Percentiles rank a stretch among this genome's conserved stretches.
Evolutionary conservation across 1,140 invertebrate genomes (phyloP).

Genomic region (Drosophila obscura): DNA sequence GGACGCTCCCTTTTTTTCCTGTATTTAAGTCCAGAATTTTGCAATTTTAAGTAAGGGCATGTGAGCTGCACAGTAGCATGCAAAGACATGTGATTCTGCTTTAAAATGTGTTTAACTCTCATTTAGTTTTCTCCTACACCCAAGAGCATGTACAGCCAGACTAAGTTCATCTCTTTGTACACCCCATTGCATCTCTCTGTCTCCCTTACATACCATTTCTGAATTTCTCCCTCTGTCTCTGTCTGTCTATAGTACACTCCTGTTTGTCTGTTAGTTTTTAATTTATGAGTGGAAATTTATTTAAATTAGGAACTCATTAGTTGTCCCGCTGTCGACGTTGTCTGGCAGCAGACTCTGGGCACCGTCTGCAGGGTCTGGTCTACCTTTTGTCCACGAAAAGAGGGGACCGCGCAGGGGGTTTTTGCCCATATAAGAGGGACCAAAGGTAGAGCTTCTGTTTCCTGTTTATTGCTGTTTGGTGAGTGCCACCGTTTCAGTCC

Average conservation of each 20-base stretch:
- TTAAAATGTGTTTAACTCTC: too few species aligned
- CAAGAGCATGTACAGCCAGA: too few species aligned
- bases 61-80: too few species aligned
- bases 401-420: not conserved
- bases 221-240: constrained; percentile 21
- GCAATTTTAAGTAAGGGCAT: too few species aligned
- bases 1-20: too few species aligned
- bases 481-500: constrained; percentile 26
- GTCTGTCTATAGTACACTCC: constrained; percentile 12
- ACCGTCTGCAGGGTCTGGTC: constrained; percentile 6
- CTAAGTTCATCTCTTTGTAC: too few species aligned
- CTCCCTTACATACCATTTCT: too few species aligned
- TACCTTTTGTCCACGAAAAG: constrained; percentile 40
- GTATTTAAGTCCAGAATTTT: too few species aligned
- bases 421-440: not conserved
- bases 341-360: constrained; percentile 5
- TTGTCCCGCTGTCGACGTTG: constrained; percentile 52
- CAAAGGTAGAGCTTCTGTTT: constrained; percentile 29
- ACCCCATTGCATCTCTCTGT: too few species aligned
- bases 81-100: too few species aligned
- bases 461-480: constrained; percentile 64
- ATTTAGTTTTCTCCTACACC: too few species aligned
- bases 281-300: constrained; percentile 83
- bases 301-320: constrained; percentile 84
- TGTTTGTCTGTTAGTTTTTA: constrained; percentile 72